Conservation (phyloP, 1,140 invertebrate genomes). For the Dreissena polymorpha region DNA sequence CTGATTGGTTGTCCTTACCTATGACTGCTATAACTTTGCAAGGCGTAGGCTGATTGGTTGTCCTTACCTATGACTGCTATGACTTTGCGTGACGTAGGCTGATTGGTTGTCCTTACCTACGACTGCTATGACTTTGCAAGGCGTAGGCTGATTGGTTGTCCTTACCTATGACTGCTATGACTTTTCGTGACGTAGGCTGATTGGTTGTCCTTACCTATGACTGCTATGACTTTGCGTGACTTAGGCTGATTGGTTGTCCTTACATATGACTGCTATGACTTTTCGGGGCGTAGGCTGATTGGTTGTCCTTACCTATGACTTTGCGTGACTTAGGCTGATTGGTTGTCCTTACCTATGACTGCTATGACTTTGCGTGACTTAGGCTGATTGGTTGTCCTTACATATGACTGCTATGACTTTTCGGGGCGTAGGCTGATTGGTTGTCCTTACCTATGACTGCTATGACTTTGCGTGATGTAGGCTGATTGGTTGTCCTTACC, state of each 20-base stretch:
- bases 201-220: slow-evolving; percentile 83
- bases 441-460: slow-evolving; percentile 81
- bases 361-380: slow-evolving; percentile 83
- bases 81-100: slow-evolving; percentile 83
- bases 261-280: slow-evolving; percentile 81
- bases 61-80: slow-evolving; percentile 81
- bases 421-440: slow-evolving; percentile 84
- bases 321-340: slow-evolving; percentile 84
- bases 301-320: slow-evolving; percentile 82
- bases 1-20: slow-evolving; percentile 83
- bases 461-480: slow-evolving; percentile 83
- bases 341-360: slow-evolving; percentile 81
- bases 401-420: slow-evolving; percentile 82
- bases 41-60: slow-evolving; percentile 84
- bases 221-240: slow-evolving; percentile 82
- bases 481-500: slow-evolving; percentile 84
- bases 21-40: slow-evolving; percentile 82
- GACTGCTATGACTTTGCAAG: slow-evolving; percentile 82
- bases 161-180: slow-evolving; percentile 81
- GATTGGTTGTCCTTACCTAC: slow-evolving; percentile 83
- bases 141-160: slow-evolving; percentile 84
- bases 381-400: slow-evolving; percentile 84
- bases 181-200: slow-evolving; percentile 83
- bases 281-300: slow-evolving; percentile 84
- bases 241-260: slow-evolving; percentile 84